Evolutionary conservation across 2,888 invertebrate species (phyloP).

Genomic region (Odontomyia ornata): DNA sequence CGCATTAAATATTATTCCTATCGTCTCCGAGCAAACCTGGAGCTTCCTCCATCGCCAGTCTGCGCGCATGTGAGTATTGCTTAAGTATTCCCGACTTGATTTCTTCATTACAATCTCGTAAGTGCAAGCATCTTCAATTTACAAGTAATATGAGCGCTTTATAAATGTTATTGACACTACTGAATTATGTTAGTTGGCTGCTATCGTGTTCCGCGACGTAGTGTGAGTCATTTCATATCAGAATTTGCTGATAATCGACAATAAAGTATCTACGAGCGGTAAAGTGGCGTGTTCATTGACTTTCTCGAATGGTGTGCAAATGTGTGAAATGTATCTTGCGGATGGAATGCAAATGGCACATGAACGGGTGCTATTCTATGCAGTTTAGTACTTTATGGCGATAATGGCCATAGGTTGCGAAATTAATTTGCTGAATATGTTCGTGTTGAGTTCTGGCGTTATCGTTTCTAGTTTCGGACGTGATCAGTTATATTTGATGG

Average conservation of each 20-base stretch:
- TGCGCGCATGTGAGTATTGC: too few species aligned
- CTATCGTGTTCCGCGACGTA: background rate
- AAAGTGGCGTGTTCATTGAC: slow-evolving; percentile 1
- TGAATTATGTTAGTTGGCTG: background rate
- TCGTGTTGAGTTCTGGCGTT: too few species aligned
- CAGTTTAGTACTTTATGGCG: background rate
- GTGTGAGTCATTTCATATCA: slow-evolving; percentile 16
- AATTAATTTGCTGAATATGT: too few species aligned
- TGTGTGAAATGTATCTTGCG: background rate
- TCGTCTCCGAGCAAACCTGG: too few species aligned
- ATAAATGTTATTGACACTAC: background rate
- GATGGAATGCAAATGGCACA: background rate
- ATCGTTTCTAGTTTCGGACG: too few species aligned
- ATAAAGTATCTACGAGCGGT: background rate
- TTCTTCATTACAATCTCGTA: slow-evolving; percentile 1
- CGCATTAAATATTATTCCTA: too few species aligned
- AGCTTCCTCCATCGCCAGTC: too few species aligned
- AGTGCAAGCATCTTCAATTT: slow-evolving; percentile 1
- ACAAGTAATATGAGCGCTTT: background rate
- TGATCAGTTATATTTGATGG: too few species aligned
- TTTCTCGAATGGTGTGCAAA: background rate
- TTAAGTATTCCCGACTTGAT: slow-evolving; percentile 2
- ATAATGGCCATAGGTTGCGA: too few species aligned
- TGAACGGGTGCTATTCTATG: background rate
- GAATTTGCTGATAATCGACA: slow-evolving; percentile 18